Evolutionary conservation across 2,113 vertebrate genomes (phyloP).

Genomic region (Megaceryle maxima): DNA sequence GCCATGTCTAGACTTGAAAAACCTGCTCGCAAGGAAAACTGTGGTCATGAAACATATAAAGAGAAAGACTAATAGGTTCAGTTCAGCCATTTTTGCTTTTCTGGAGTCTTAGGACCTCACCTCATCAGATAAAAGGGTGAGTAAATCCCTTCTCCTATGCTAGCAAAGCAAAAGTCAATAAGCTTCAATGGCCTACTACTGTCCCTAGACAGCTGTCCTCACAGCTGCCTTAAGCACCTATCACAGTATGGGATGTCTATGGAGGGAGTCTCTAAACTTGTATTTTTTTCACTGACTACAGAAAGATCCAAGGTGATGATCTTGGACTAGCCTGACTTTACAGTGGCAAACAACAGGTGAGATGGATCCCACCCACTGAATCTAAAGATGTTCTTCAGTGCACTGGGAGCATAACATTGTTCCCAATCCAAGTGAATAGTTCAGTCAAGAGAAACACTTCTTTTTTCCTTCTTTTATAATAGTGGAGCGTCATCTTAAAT

Average conservation of each 20-base stretch:
- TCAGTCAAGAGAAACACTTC: not conserved
- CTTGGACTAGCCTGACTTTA: not conserved
- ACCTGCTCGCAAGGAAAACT: not conserved
- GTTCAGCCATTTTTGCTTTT: not conserved
- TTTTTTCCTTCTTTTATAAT: not conserved
- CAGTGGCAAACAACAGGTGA: not conserved
- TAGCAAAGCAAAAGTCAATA: not conserved
- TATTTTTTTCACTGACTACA: not conserved
- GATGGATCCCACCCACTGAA: not conserved
- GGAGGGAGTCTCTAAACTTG: not conserved
- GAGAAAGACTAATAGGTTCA: not conserved
- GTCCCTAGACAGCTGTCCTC: not conserved
- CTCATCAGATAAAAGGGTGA: not conserved
- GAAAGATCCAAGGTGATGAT: not conserved
- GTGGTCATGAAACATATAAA: not conserved
- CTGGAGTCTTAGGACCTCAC: not conserved
- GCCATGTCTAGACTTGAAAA: not conserved
- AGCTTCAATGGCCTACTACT: not conserved
- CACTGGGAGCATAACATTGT: not conserved
- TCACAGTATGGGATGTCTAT: rapidly evolving
- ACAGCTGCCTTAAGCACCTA: not conserved
- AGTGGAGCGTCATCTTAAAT: not conserved
- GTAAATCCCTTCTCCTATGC: not conserved
- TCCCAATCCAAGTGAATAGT: not conserved
- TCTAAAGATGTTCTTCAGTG: not conserved